phyloP scores from a whole-genome alignment of 2,888 invertebrate genomes.

The Xestia rhomboidea region DNA sequence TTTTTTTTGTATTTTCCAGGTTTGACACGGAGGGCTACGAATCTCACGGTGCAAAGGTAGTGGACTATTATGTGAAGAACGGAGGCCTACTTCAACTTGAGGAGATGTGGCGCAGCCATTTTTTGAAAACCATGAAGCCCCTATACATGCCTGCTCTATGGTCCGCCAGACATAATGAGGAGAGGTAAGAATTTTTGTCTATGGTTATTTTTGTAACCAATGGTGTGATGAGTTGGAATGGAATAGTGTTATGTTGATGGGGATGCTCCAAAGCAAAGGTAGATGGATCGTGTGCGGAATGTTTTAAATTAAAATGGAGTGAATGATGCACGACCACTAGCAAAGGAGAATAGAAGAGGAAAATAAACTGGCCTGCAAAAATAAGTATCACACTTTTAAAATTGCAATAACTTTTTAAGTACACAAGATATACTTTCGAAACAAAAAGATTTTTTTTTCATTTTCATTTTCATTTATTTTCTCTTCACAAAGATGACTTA shows the following conservation, averaged over 20 bases:
- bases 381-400: no score
- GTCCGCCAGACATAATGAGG: slow-evolving; percentile 93
- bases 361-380: no score
- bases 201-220: neutral
- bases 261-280: neutral
- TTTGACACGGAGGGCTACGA: slow-evolving; percentile 85
- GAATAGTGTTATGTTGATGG: neutral
- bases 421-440: no score
- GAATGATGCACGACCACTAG: neutral
- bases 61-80: slow-evolving; percentile 88
- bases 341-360: neutral
- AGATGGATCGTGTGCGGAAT: neutral
- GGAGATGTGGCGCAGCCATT: slow-evolving; percentile 94
- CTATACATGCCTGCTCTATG: slow-evolving; percentile 93
- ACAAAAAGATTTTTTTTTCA: no score
- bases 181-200: slow-evolving; percentile 81
- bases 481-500: no score
- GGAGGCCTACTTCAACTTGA: slow-evolving; percentile 92
- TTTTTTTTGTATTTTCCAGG: slow-evolving; percentile 72
- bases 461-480: no score
- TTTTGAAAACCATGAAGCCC: slow-evolving; percentile 93
- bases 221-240: neutral
- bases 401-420: no score
- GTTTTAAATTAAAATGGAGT: neutral
- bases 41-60: slow-evolving; percentile 91